Evolutionary conservation across 2,888 invertebrate genomes (phyloP).

Genomic region (Tromatobia lineatoria): DNA sequence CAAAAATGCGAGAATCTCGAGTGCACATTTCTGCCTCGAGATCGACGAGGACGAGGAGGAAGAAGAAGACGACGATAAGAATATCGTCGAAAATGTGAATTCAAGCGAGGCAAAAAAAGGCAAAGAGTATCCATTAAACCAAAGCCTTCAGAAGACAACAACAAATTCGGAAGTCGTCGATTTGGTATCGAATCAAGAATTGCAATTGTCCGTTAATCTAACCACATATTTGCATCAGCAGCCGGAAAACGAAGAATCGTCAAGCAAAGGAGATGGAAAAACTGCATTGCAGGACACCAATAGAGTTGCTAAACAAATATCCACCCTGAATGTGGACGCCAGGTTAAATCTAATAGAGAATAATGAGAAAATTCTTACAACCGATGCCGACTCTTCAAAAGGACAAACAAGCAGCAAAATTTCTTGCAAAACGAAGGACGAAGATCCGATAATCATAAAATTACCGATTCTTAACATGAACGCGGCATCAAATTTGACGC

Average conservation of each 20-base stretch:
- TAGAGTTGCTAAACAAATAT: slow-evolving; percentile 42
- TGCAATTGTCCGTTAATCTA: background rate
- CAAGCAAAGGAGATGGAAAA: slow-evolving; percentile 6
- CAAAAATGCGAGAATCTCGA: slow-evolving; percentile 71
- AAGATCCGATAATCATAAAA: slow-evolving; percentile 48
- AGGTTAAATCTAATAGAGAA: background rate
- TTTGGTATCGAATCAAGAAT: background rate
- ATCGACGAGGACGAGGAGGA: slow-evolving; percentile 77
- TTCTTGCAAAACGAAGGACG: background rate
- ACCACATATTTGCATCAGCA: slow-evolving; percentile 9
- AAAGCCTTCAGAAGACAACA: background rate
- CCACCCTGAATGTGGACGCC: slow-evolving; percentile 31
- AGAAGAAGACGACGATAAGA: slow-evolving; percentile 67
- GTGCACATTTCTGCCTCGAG: slow-evolving; percentile 73
- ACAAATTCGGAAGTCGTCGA: background rate
- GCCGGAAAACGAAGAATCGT: background rate
- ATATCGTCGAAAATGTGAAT: background rate
- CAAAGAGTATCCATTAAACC: background rate
- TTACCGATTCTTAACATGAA: slow-evolving; percentile 53
- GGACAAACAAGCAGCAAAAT: background rate
- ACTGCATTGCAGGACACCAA: slow-evolving; percentile 6
- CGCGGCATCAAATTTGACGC: background rate
- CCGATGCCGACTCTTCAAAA: background rate
- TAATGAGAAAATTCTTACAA: background rate
- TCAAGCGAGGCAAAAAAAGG: slow-evolving; percentile 18